Base-by-base conservation (phyloP, 2,888 invertebrate species). In the Plebejus argus region DNA sequence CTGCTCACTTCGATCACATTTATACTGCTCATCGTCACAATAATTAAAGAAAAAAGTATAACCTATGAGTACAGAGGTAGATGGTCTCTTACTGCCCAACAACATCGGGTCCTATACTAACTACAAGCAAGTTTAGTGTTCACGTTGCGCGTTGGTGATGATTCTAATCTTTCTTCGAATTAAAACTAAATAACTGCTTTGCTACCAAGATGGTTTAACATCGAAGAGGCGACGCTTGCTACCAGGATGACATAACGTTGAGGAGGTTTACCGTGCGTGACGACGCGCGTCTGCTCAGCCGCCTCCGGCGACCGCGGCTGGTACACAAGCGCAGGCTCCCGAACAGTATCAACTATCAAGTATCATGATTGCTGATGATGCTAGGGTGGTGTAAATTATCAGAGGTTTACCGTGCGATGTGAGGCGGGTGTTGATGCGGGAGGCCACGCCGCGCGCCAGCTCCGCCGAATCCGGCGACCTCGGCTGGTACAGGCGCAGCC, bases 301-400 rank as follows among this genome's bases (percentile, higher is more conserved):
- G 92, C 86, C 85, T 93, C 93, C 0, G 92, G 90, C 45, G 92
- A 87, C 20, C 93, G 91, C 81, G 91, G 92, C 84, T 93, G 93
- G 77, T 89, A 90, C 82, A 90, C 82, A 87, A 83, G 61, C 93
- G 90, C 58, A 94, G 90, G 83, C 93, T 86, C 88, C 93, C 94
- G 85, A 93, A 93, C 83, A 94, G 84, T 49, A 15, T n/a, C n/a
- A n/a, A n/a, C n/a, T n/a, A n/a, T n/a, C n/a, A n/a, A 94, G 84
- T 49, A 15, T 18, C 18, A 18, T 18, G 53, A 18, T 18, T 53
- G 15, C 3, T 49, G 49, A 4, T 4, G 49, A 49, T 49, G 3
- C 20, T 61, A 61, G 61, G 66, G 3, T 1, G 15, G 3, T 6
- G 15, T 66, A 23, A 66, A 28, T 15, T 18, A 0, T 45, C 28